Evolutionary conservation across 2,113 vertebrate species (phyloP).

Genomic region (Cololabis saira): DNA sequence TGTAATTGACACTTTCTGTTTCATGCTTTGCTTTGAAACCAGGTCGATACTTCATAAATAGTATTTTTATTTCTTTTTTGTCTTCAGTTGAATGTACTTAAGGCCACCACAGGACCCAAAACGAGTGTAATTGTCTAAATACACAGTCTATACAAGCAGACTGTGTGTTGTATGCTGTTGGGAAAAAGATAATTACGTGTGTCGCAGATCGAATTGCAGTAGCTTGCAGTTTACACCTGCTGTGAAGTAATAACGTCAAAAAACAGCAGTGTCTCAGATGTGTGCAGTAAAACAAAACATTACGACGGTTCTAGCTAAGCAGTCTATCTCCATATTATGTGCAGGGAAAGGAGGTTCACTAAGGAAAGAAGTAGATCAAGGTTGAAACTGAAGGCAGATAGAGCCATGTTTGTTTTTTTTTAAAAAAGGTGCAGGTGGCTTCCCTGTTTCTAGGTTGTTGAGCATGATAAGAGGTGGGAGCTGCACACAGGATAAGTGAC

Average conservation of each 20-base stretch:
- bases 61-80: too few species aligned
- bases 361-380: conserved; percentile 3
- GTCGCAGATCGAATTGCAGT: not conserved
- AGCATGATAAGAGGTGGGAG: conserved; percentile 38
- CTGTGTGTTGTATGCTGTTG: not conserved
- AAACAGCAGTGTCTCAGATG: not conserved
- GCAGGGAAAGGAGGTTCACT: not conserved
- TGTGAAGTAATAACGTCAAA: conserved; percentile 13
- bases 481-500: conserved; percentile 49
- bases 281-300: not conserved
- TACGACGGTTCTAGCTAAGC: not conserved
- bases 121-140: not conserved
- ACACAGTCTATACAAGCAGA: not conserved
- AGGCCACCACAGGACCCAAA: too few species aligned
- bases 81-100: too few species aligned
- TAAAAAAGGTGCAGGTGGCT: conserved; percentile 23
- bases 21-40: too few species aligned
- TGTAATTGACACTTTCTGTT: too few species aligned
- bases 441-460: conserved; percentile 49
- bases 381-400: conserved; percentile 48
- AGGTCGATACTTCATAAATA: too few species aligned
- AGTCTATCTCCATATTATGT: not conserved
- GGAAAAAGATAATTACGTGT: not conserved
- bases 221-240: conserved; percentile 1
- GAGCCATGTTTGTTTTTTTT: conserved; percentile 4